Conservation (phyloP, 2,888 invertebrate species). For the Coenonympha arcania region DNA sequence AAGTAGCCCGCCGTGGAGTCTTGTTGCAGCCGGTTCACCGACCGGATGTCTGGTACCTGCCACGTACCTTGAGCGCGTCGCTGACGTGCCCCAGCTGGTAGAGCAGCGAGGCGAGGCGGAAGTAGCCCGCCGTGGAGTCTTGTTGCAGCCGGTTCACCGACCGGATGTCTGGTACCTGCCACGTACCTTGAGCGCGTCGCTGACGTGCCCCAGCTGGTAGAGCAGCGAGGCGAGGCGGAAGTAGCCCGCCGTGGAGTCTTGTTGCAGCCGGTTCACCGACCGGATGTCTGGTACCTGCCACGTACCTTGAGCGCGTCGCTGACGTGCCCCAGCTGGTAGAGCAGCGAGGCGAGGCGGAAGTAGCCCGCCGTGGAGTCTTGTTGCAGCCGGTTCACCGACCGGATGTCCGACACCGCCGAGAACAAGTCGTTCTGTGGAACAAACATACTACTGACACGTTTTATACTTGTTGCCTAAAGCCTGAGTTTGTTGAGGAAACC, state of each 20-base stretch:
- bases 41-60: slow-evolving; percentile 90
- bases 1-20: slow-evolving; percentile 93
- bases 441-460: no score
- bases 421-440: slow-evolving; percentile 79
- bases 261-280: slow-evolving; percentile 89
- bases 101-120: slow-evolving; percentile 85
- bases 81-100: slow-evolving; percentile 94
- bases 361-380: slow-evolving; percentile 94
- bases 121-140: slow-evolving; percentile 92
- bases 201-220: slow-evolving; percentile 93
- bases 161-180: slow-evolving; percentile 90
- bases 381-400: slow-evolving; percentile 90
- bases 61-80: slow-evolving; percentile 90
- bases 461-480: no score
- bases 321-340: slow-evolving; percentile 94
- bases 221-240: slow-evolving; percentile 86
- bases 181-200: slow-evolving; percentile 90
- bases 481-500: no score
- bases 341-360: slow-evolving; percentile 84
- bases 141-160: slow-evolving; percentile 91
- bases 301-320: slow-evolving; percentile 87
- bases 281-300: slow-evolving; percentile 92
- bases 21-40: slow-evolving; percentile 90
- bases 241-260: slow-evolving; percentile 93
- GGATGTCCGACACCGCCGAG: slow-evolving; percentile 92